Evolutionary conservation across 2,888 invertebrate genomes (phyloP), one percentile per base, ranked within the genome.

Genomic region (Baronia brevicornis): DNA sequence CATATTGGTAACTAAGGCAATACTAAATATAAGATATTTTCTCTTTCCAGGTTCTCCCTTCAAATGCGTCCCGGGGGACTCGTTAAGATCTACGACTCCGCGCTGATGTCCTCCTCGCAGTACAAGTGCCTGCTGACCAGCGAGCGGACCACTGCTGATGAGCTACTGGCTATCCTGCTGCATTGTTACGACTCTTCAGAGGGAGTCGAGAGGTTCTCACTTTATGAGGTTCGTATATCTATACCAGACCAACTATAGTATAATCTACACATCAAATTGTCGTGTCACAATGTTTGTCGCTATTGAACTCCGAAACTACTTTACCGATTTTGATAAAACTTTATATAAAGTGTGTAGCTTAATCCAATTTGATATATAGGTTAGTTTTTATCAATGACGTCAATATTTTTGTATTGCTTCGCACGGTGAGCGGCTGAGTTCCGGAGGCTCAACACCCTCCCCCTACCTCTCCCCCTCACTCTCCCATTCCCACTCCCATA

Each of bases 71-170:
- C 93, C 3, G 96, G 96, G 15, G 95, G 95, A n/a, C 86, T 97
- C 40, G 93, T 97, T 46, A 93, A 95, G 75, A 92, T 97, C 35
- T 93, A 95, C 85, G 97, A 97, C 72, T 93, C 94, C 8, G 94
- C 94, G 17, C 85, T 97, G 44, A 95, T 95, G 89, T 91, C 93
- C 31, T 94, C 94, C 64, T 96, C 95, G 1, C 93, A 95, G 82
- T 96, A 96, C 87, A 96, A 96, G 82, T 94, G 94, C 48, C 84
- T 96, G 50, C 86, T 96, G 46, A 91, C 96, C 53, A 95, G 95
- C 45, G 95, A 95, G 53, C 88, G 92, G 57, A 96, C 96, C 26
- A 94, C 94, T 10, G 93, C 93, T 0, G 94, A 95, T 63, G 96
- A 96, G 74, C 84, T 96, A 39, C 88, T 96, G 39, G 90, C 92